phyloP scores from a whole-genome alignment of 2,797 vertebrate genomes.

The Pagetopsis macropterus region DNA sequence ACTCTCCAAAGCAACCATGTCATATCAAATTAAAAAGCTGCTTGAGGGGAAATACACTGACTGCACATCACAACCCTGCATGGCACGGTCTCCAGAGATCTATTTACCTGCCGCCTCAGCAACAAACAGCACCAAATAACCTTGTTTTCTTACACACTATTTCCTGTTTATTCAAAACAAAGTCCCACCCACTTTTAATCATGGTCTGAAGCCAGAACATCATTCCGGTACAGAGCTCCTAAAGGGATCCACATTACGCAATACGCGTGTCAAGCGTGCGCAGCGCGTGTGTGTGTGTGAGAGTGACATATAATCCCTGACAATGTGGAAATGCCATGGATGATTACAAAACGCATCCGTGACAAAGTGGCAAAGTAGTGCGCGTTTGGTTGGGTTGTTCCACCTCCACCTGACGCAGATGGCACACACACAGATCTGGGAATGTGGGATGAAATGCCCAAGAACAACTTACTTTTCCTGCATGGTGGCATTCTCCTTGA shows the following conservation, averaged over 20 bases:
- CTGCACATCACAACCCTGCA: background rate
- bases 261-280: slow-evolving; percentile 39
- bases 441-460: background rate
- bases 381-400: background rate
- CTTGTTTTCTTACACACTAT: slow-evolving; percentile 13
- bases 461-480: slow-evolving; percentile 89
- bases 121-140: background rate
- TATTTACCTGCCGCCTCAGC: background rate
- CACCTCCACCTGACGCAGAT: slow-evolving; percentile 16
- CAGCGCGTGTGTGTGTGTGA: slow-evolving; percentile 1
- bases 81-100: too few relatives aligned
- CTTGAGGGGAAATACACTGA: background rate
- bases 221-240: slow-evolving; percentile 14
- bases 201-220: too few relatives aligned
- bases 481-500: slow-evolving; percentile 83
- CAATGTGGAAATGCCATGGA: slow-evolving; percentile 15
- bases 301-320: slow-evolving; percentile 42
- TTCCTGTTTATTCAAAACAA: slow-evolving; percentile 1
- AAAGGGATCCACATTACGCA: slow-evolving; percentile 54
- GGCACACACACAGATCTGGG: slow-evolving; percentile 4
- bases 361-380: slow-evolving; percentile 20
- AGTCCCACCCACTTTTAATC: slow-evolving; percentile 25
- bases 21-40: slow-evolving; percentile 28
- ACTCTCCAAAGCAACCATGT: slow-evolving; percentile 10
- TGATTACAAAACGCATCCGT: background rate